Percentiles rank a stretch among this genome's conserved stretches.
These are phyloP conservation scores for Cotesia typhae DNA, from an alignment of 1,140 invertebrate genomes.

Conservation along the genomic window DNA sequence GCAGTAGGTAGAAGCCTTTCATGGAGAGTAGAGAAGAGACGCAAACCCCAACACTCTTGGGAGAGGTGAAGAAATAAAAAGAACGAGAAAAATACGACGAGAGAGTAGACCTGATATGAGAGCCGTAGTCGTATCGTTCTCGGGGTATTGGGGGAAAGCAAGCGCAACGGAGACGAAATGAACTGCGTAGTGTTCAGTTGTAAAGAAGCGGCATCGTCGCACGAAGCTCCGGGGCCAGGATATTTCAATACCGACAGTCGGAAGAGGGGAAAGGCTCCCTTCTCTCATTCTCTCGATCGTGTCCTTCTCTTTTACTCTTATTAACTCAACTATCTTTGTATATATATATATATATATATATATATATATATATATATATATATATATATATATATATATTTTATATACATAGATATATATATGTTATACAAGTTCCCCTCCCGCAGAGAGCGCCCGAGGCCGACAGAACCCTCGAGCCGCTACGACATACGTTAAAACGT, in stretches of 20 bases:
- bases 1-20: constrained; percentile 18
- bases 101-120: constrained; percentile 24
- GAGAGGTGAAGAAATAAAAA: constrained; percentile 30
- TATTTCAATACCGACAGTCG: constrained; percentile 58
- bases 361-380: background rate
- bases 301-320: constrained; percentile 13
- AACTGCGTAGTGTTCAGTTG: constrained; percentile 44
- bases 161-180: constrained; percentile 35
- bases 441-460: constrained; percentile 26
- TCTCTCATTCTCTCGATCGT: constrained; percentile 1
- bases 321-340: background rate
- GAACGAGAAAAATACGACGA: constrained; percentile 9
- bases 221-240: constrained; percentile 62
- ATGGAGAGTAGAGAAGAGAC: constrained; percentile 16
- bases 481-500: constrained; percentile 22
- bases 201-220: constrained; percentile 67
- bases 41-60: constrained; percentile 24
- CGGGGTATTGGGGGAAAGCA: constrained; percentile 32
- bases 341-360: too few relatives aligned
- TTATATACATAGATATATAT: background rate
- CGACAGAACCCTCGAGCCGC: constrained; percentile 21
- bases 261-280: constrained; percentile 38
- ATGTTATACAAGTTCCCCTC: background rate
- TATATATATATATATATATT: too few relatives aligned
- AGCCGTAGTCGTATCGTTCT: constrained; percentile 33